Conservation (phyloP, 2,797 vertebrate species). For the Melanotaenia parkinsoni region DNA sequence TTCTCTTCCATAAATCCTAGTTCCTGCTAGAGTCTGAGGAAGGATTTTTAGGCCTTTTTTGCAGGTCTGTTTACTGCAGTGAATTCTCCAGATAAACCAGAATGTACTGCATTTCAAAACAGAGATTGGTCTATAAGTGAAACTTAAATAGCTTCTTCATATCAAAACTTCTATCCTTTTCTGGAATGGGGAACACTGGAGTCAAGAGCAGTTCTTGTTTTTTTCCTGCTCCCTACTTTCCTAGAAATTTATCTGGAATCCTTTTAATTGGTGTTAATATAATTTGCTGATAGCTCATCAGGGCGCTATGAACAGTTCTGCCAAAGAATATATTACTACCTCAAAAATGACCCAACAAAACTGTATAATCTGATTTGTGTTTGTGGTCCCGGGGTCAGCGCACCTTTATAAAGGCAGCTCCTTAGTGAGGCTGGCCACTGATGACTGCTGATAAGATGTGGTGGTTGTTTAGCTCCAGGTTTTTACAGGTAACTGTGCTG, state of each 20-base stretch:
- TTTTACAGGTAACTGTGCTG: not conserved
- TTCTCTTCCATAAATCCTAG: constrained; percentile 64
- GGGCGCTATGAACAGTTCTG: not conserved
- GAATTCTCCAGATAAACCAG: constrained; percentile 38
- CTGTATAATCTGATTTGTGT: too few relatives aligned
- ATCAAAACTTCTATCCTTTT: constrained; percentile 12
- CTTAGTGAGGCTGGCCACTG: not conserved
- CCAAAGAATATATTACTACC: too few relatives aligned
- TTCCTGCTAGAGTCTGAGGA: constrained; percentile 35
- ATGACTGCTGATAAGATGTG: not conserved
- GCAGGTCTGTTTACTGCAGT: constrained; percentile 48
- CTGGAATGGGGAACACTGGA: constrained; percentile 19
- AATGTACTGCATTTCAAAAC: constrained; percentile 45
- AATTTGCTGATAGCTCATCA: constrained; percentile 25
- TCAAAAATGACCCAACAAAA: too few relatives aligned
- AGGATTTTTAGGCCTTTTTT: constrained; percentile 52
- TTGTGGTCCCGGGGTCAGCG: too few relatives aligned
- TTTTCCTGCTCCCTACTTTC: too few relatives aligned
- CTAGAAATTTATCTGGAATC: not conserved
- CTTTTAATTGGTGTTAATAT: constrained; percentile 19
- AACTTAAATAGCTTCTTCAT: constrained; percentile 28
- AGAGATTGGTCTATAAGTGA: constrained; percentile 22
- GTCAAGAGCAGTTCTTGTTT: constrained; percentile 9
- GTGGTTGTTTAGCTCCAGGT: not conserved
- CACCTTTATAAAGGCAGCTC: too few relatives aligned